A percentile compares a stretch with the other conserved stretches of the same genome.
These are phyloP conservation scores for Aphidoletes aphidimyza DNA, from an alignment of 2,888 invertebrate species.

Conservation along the genomic window DNA sequence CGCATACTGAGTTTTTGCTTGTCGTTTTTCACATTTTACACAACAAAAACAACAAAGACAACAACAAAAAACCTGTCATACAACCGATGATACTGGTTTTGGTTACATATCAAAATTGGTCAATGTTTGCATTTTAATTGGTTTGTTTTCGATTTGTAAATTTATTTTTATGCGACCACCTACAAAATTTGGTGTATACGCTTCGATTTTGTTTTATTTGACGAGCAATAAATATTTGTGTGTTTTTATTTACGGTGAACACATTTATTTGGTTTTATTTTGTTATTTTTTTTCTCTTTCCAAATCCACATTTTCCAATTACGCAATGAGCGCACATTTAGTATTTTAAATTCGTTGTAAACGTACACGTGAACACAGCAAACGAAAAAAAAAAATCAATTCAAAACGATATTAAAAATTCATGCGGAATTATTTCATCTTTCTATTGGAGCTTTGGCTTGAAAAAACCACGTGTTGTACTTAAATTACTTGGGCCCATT, in stretches of 20 bases:
- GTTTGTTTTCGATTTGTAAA: slow-evolving; percentile 21
- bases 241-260: too few relatives aligned
- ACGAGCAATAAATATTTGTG: neutral
- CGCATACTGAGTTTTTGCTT: too few relatives aligned
- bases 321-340: too few relatives aligned
- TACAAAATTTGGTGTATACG: neutral
- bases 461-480: neutral
- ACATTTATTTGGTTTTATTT: neutral
- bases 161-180: neutral
- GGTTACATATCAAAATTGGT: neutral
- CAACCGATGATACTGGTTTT: neutral
- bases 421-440: neutral
- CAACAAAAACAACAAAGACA: neutral
- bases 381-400: neutral
- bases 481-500: neutral
- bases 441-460: neutral
- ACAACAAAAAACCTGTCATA: neutral
- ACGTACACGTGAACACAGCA: neutral
- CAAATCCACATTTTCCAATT: neutral
- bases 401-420: neutral
- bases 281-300: neutral
- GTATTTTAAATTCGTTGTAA: neutral
- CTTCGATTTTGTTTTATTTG: neutral
- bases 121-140: slow-evolving; percentile 46
- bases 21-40: too few relatives aligned